Percentiles rank a stretch among this genome's conserved stretches.
Conservation (phyloP, 2,797 vertebrate genomes). For the Squalus acanthias region DNA sequence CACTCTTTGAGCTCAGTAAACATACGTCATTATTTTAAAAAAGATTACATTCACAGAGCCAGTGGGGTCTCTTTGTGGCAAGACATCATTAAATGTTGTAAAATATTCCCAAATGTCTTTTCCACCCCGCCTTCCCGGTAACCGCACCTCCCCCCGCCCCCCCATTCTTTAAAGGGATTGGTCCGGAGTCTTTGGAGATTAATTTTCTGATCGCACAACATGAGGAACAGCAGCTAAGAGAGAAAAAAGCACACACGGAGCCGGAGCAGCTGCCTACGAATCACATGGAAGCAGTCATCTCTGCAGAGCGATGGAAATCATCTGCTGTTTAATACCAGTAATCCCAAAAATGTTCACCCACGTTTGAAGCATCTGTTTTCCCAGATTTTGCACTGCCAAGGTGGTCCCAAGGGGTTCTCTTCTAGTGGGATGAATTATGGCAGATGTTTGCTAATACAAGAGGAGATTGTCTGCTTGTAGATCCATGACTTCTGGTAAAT, state of each 20-base stretch:
- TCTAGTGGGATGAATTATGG: background rate
- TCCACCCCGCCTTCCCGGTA: too few relatives aligned
- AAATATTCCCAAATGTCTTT: background rate
- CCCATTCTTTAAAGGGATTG: background rate
- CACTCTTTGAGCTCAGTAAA: background rate
- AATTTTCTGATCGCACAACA: background rate
- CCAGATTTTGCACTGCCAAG: background rate
- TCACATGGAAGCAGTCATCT: background rate
- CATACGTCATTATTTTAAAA: background rate
- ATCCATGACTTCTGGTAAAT: background rate
- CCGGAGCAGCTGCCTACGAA: background rate
- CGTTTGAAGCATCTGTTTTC: background rate
- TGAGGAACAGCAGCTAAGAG: background rate
- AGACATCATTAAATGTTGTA: background rate
- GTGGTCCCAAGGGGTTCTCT: background rate
- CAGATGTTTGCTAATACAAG: background rate
- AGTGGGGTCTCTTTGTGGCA: background rate
- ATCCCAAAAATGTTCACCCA: conserved; percentile 1
- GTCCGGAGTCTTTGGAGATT: background rate
- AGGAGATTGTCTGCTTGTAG: background rate
- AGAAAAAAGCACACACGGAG: background rate
- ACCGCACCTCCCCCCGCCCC: too few relatives aligned
- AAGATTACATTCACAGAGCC: too few relatives aligned
- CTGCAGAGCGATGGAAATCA: background rate
- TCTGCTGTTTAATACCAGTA: conserved; percentile 9